Evolutionary conservation across 2,888 invertebrate species (phyloP), one percentile per base, ranked within the genome.

Genomic region (Papilio protenor): DNA sequence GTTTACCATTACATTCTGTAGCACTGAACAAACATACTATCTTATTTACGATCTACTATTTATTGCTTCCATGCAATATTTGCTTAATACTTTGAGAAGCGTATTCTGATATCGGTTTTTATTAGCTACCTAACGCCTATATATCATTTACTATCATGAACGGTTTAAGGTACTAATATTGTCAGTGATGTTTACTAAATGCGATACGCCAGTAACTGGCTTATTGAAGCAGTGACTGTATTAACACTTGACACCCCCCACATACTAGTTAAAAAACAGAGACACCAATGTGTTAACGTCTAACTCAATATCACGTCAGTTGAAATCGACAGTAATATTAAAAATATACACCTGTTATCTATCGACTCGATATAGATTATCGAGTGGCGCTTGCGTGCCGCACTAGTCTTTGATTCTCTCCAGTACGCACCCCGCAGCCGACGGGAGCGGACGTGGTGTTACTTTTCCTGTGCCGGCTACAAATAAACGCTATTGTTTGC

Each of bases 371-470:
- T 92, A 88, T 87, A 72, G 77, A 73, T 76, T 73, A 77, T 80
- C 72, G 78, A 75, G 80, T 78, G 80, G 80, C 82, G 77, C 78
- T 78, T 90, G 91, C 92, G 90, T 92, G 92, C 93, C 89, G 85
- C 94, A 91, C 93, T 93, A 92, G 81, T 81, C 83, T 82, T 84
- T 83, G 83, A 83, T 90, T 87, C 87, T 87, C 85, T 89, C 86
- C 85, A 93, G 94, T 94, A 91, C 92, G 92, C 91, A 88, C 85
- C 85, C 86, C 85, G 87, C 87, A 82, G 80, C 84, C 84, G 82
- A 81, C 84, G 87, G 83, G 86, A 81, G 80, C 85, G 88, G 85
- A 86, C 89, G 90, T 87, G 83, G 83, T 82, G 79, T 77, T 77
- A 80, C 84, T 84, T 83, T 79, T 79, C 57, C 78, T 79, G 82